Evolutionary conservation across 2,797 vertebrate species (phyloP).

Genomic region (Calcarius lapponicus): DNA sequence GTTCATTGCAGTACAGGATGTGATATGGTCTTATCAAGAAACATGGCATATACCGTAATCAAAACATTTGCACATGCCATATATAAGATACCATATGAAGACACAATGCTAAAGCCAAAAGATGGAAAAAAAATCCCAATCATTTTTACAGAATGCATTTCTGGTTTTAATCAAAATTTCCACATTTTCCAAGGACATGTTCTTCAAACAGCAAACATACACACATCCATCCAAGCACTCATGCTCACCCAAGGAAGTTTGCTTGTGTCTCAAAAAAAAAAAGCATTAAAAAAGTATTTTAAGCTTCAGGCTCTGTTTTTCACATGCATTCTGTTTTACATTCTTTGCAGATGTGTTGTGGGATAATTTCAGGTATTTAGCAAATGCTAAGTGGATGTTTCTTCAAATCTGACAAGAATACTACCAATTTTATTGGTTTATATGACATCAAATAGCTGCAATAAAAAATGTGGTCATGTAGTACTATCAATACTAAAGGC

Average conservation of each 20-base stretch:
- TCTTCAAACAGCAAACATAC: not conserved
- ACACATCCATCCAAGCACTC: not conserved
- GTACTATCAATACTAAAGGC: slow-evolving; percentile 1
- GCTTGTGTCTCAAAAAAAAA: not conserved
- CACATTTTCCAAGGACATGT: not conserved
- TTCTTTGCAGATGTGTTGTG: slow-evolving; percentile 17
- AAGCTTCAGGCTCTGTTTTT: not conserved
- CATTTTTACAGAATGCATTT: not conserved
- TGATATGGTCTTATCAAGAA: not conserved
- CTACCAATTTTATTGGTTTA: slow-evolving; percentile 53
- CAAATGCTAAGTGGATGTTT: slow-evolving; percentile 45
- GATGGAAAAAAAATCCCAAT: not conserved
- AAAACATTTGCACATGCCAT: not conserved
- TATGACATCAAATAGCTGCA: slow-evolving; percentile 52
- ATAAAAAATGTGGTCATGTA: slow-evolving; percentile 9
- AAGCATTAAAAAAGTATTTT: not conserved
- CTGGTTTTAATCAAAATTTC: not conserved
- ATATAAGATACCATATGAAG: not conserved
- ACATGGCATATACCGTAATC: not conserved
- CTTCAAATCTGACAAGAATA: slow-evolving; percentile 56
- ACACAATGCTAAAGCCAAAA: not conserved
- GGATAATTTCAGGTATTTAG: slow-evolving; percentile 55
- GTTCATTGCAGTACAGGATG: not conserved
- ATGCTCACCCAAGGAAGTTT: not conserved
- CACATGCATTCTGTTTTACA: not conserved